These are phyloP conservation scores for Tetrapedia diversipes DNA, from an alignment of 2,888 invertebrate genomes.

Conservation along the genomic window DNA sequence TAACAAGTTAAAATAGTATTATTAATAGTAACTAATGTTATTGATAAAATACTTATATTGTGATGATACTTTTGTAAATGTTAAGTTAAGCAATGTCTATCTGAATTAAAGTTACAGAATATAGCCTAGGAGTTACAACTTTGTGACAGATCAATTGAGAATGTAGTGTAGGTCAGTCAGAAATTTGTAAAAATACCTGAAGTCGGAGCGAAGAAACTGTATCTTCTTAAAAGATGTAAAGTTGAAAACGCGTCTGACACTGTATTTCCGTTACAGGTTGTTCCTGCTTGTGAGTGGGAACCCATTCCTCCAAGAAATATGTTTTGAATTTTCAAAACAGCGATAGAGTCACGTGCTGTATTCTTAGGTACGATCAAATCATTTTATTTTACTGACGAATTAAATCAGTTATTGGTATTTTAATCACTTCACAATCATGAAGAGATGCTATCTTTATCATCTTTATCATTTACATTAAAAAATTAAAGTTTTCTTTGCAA, in stretches of 20 bases:
- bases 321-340: not conserved
- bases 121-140: too few species aligned
- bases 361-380: not conserved
- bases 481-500: not conserved
- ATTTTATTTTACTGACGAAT: not conserved
- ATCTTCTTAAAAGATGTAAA: constrained; percentile 86
- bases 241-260: constrained; percentile 84
- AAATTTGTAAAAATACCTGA: constrained; percentile 83
- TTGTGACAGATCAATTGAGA: not conserved
- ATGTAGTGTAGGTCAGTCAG: too few species aligned
- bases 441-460: too few species aligned
- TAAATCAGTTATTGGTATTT: not conserved
- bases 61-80: not conserved
- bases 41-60: not conserved
- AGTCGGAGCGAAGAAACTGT: constrained; percentile 87
- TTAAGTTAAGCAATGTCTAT: too few species aligned
- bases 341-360: constrained; percentile 7
- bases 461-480: too few species aligned
- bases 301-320: constrained; percentile 58
- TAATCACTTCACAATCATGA: too few species aligned
- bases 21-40: not conserved
- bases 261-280: constrained; percentile 75
- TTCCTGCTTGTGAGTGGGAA: constrained; percentile 65
- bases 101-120: too few species aligned
- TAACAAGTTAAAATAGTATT: too few species aligned